Conservation (phyloP, 1,140 invertebrate species). For the Metopolophium dirhodum region DNA sequence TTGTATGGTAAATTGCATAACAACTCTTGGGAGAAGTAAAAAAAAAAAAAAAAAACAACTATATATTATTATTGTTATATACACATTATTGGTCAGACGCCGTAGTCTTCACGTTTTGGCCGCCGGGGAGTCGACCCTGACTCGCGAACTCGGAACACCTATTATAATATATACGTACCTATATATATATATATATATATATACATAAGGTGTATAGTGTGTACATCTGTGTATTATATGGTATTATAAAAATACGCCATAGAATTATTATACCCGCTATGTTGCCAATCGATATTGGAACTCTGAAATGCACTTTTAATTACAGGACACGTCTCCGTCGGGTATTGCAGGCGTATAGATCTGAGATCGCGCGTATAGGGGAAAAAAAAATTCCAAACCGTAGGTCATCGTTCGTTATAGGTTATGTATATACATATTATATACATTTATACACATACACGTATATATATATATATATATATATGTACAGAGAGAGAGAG, state of each 20-base stretch:
- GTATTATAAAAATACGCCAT: background rate
- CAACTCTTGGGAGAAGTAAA: background rate
- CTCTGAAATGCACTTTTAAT: constrained; percentile 15
- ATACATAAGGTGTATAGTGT: background rate
- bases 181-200: background rate
- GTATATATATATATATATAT: too few species aligned
- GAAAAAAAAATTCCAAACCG: constrained; percentile 13
- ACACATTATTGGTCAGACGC: background rate
- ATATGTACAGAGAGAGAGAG: too few species aligned
- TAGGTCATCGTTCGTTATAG: background rate
- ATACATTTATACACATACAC: background rate
- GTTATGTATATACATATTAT: too few species aligned
- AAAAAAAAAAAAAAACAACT: background rate
- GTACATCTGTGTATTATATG: background rate
- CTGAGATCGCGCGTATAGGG: background rate
- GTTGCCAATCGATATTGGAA: background rate
- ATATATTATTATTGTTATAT: too few species aligned
- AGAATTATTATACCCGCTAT: background rate
- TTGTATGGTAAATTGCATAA: constrained; percentile 19
- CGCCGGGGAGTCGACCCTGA: background rate
- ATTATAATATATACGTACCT: background rate
- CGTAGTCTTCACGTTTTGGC: background rate
- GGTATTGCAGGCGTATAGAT: background rate
- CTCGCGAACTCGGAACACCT: background rate
- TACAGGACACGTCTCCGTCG: background rate